A percentile compares a stretch with the other conserved stretches of the same genome.
Conservation (phyloP, 2,113 vertebrate genomes). For the Clarias magur region DNA sequence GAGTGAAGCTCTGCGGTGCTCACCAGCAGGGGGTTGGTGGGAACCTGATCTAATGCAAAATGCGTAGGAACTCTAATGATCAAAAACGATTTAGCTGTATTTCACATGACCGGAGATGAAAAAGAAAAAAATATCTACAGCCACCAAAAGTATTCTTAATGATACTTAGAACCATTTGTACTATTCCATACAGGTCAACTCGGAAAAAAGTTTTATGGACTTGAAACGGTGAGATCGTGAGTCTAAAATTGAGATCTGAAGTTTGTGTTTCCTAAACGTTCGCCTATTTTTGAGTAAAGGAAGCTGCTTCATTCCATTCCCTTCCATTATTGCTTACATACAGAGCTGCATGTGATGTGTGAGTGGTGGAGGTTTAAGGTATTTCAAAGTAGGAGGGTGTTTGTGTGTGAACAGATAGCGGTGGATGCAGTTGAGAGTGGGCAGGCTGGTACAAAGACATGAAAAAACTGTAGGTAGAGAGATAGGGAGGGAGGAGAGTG, state of each 20-base stretch:
- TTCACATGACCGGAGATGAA: background rate
- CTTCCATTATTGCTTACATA: constrained; percentile 23
- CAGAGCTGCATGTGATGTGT: constrained; percentile 11
- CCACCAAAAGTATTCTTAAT: constrained; percentile 15
- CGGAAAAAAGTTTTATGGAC: background rate
- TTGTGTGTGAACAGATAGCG: constrained; percentile 35
- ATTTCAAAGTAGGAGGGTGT: constrained; percentile 23
- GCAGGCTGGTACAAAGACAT: constrained; percentile 48
- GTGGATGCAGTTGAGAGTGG: constrained; percentile 45
- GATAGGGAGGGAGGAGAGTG: constrained; percentile 32
- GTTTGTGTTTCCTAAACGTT: constrained; percentile 34
- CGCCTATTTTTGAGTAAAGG: constrained; percentile 25
- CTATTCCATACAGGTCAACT: background rate
- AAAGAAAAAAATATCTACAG: background rate
- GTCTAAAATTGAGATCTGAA: background rate
- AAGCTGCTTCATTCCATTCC: constrained; percentile 29
- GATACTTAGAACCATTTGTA: background rate
- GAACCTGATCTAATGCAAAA: constrained; percentile 34
- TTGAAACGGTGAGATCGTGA: background rate
- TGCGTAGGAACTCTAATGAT: background rate
- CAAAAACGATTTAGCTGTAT: background rate
- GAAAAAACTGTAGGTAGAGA: constrained; percentile 39
- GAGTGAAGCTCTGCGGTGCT: constrained; percentile 51
- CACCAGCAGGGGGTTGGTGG: constrained; percentile 50
- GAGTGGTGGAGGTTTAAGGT: constrained; percentile 35